These are phyloP conservation scores for Apodemia hepburni DNA, from an alignment of 2,888 invertebrate genomes.

Conservation along the genomic window DNA sequence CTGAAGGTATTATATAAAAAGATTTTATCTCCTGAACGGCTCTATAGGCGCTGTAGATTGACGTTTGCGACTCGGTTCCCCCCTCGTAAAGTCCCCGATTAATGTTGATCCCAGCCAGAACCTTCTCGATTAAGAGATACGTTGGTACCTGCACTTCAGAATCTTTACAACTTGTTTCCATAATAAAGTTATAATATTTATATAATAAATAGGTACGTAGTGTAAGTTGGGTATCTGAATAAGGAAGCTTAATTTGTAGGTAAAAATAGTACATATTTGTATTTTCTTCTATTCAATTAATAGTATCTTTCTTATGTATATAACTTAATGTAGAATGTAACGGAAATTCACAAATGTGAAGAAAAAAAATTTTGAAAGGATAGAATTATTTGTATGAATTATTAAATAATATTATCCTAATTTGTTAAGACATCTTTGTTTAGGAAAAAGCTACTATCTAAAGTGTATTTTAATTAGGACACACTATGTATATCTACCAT, in stretches of 20 bases:
- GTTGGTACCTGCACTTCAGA: slow-evolving; percentile 49
- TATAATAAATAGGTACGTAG: not conserved
- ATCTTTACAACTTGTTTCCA: slow-evolving; percentile 35
- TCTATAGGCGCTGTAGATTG: slow-evolving; percentile 32
- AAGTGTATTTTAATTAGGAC: too few species aligned
- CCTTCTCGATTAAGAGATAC: slow-evolving; percentile 70
- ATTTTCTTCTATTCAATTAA: too few species aligned
- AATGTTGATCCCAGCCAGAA: slow-evolving; percentile 55
- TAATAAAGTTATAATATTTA: not conserved
- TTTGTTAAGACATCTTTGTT: too few species aligned
- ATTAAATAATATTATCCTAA: too few species aligned
- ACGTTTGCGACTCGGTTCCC: slow-evolving; percentile 53
- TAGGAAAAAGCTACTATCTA: too few species aligned
- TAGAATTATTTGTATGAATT: too few species aligned
- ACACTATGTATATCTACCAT: too few species aligned
- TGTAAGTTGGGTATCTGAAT: not conserved
- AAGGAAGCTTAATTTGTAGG: not conserved
- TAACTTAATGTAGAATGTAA: too few species aligned
- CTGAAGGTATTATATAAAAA: slow-evolving; percentile 17
- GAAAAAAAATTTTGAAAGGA: too few species aligned
- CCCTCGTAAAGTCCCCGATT: slow-evolving; percentile 71
- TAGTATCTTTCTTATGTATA: too few species aligned
- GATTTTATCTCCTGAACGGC: slow-evolving; percentile 29
- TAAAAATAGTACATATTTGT: too few species aligned
- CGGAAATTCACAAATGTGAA: too few species aligned